phyloP scores from a whole-genome alignment of 2,797 vertebrate species.

The Peromyscus attwateri region DNA sequence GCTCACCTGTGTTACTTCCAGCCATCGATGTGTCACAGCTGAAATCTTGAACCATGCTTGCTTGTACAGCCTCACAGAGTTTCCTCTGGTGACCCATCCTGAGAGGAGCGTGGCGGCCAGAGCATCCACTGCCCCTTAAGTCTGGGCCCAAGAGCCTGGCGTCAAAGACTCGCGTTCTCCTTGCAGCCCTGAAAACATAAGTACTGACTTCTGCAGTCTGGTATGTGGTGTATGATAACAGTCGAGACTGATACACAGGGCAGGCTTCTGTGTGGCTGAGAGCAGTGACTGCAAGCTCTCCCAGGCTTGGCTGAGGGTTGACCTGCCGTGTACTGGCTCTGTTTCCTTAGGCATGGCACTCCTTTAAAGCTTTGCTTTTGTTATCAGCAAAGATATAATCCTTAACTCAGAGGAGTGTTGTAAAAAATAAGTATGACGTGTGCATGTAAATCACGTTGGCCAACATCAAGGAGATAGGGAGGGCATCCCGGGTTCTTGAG shows the following conservation, averaged over 20 bases:
- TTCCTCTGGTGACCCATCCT: background rate
- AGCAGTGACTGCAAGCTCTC: background rate
- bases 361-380: background rate
- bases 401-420: background rate
- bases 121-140: background rate
- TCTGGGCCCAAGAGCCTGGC: background rate
- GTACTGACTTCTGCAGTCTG: background rate
- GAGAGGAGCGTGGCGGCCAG: background rate
- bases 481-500: background rate
- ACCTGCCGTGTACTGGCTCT: background rate
- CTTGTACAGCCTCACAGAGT: background rate
- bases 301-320: background rate
- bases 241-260: background rate
- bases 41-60: background rate
- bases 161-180: background rate
- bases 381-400: constrained; percentile 10
- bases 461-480: background rate
- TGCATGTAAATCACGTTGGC: background rate
- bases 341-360: background rate
- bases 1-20: background rate
- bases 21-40: background rate
- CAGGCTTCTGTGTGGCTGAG: background rate
- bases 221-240: too few relatives aligned
- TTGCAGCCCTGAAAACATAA: background rate
- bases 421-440: background rate